phyloP scores from a whole-genome alignment of 2,113 vertebrate genomes.

The Bos indicus region DNA sequence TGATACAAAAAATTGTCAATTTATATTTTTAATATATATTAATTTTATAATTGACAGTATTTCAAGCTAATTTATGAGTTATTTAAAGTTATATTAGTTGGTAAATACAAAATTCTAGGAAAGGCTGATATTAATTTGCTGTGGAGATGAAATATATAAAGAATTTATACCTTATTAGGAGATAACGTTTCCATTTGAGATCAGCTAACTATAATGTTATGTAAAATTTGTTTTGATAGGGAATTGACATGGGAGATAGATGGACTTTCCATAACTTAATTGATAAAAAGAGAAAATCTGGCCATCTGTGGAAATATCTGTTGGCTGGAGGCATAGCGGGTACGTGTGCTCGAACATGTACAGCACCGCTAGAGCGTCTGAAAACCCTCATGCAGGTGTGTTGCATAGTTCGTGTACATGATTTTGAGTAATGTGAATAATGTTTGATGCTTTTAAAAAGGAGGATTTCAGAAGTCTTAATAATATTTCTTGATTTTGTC shows the following conservation, averaged over 20 bases:
- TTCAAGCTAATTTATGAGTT: neutral
- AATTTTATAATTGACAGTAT: neutral
- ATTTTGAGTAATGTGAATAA: neutral
- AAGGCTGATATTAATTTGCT: neutral
- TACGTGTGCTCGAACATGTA: constrained; percentile 86
- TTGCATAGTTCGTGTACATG: neutral
- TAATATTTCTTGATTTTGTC: neutral
- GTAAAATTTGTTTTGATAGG: constrained; percentile 69
- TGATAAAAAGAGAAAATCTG: constrained; percentile 87
- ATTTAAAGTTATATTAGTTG: neutral
- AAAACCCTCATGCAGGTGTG: constrained; percentile 92
- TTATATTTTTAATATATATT: neutral
- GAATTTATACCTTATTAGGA: neutral
- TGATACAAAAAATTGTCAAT: neutral
- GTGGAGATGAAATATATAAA: neutral
- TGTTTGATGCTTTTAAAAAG: neutral
- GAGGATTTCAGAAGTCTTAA: neutral
- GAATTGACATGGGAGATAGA: constrained; percentile 90
- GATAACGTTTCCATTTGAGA: neutral
- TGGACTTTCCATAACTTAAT: constrained; percentile 90
- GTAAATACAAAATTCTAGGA: neutral
- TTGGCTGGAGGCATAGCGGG: constrained; percentile 85
- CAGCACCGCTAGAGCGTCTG: constrained; percentile 86
- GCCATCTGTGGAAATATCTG: constrained; percentile 90
- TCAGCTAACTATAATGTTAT: neutral